phyloP scores from a whole-genome alignment of 2,797 vertebrate species.

The Otolemur crassicaudatus region DNA sequence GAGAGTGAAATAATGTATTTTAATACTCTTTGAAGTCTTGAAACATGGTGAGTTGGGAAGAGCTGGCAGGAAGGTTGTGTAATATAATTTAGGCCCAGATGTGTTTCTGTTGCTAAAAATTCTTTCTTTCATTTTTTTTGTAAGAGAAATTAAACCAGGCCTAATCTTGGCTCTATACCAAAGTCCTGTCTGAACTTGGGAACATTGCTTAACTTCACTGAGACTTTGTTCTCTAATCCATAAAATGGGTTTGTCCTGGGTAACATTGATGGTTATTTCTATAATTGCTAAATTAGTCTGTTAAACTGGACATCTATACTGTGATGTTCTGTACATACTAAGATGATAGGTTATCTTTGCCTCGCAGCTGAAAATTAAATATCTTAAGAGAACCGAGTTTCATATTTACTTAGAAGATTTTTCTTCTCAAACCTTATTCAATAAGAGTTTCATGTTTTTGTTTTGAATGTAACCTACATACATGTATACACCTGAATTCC shows the following conservation, averaged over 20 bases:
- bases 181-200: background rate
- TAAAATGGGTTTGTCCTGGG: background rate
- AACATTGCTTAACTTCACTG: background rate
- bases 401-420: background rate
- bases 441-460: background rate
- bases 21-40: constrained; percentile 28
- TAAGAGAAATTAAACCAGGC: background rate
- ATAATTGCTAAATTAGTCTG: background rate
- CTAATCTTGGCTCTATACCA: background rate
- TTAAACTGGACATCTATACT: background rate
- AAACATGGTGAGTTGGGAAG: background rate
- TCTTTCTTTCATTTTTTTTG: background rate
- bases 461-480: background rate
- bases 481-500: background rate
- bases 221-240: background rate
- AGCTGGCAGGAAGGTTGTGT: background rate
- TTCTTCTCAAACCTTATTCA: background rate
- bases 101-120: background rate
- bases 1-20: background rate
- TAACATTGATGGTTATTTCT: background rate
- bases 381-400: background rate
- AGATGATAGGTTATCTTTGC: background rate
- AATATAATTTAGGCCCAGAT: background rate
- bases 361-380: background rate
- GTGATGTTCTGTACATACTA: background rate